Conservation (phyloP, 2,113 vertebrate species). For the Neogale vison region DNA sequence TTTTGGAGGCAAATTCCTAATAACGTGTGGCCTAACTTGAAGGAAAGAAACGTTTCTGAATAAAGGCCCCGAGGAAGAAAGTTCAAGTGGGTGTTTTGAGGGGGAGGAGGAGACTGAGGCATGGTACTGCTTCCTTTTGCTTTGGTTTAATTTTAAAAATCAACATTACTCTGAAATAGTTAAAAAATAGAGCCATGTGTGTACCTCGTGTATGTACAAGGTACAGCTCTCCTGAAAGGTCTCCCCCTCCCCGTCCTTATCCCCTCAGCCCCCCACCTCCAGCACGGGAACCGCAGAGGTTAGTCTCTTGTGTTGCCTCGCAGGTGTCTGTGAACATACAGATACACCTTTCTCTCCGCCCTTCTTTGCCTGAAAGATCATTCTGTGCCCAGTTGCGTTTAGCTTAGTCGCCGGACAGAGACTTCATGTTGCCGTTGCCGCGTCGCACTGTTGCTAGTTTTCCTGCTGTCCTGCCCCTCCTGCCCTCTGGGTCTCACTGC, state of each 20-base stretch:
- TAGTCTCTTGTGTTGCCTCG: neutral
- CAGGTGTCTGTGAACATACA: neutral
- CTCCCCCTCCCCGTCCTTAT: neutral
- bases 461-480: neutral
- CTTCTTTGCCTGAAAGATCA: neutral
- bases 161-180: fast-evolving
- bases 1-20: neutral
- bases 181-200: fast-evolving
- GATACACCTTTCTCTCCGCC: neutral
- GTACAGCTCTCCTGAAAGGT: too few relatives aligned
- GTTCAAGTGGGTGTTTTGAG: neutral
- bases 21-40: neutral
- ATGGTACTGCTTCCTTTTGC: neutral
- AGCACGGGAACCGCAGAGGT: neutral
- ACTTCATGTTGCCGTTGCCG: fast-evolving
- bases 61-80: neutral
- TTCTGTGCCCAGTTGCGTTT: neutral
- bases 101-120: neutral
- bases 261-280: neutral
- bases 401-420: fast-evolving
- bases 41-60: neutral
- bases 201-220: fast-evolving
- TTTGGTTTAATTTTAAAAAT: neutral
- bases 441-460: neutral
- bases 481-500: too few relatives aligned